Base-by-base conservation (phyloP, 2,113 vertebrate species). In the Saguinus imperator region DNA sequence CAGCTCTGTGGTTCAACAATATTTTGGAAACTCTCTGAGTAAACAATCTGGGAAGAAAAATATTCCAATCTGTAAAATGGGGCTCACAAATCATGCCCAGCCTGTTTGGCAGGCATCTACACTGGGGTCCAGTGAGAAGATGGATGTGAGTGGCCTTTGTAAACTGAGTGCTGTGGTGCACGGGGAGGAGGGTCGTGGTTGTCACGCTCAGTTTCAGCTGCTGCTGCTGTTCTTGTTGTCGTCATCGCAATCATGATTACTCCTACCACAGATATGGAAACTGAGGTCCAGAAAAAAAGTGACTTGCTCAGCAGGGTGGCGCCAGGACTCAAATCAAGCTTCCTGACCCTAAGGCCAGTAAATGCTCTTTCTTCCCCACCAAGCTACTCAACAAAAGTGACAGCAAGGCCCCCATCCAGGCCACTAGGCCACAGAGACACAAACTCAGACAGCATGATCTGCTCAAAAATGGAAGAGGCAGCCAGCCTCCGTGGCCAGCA, bases 161-260 rank as follows among this genome's bases (percentile, higher is more conserved):
- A 37, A 70, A 68, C 45, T 32, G 48, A 1, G 2, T 0, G 6
- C 18, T 6, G 0, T 35, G n/a, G 4, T 0, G 13, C 4, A 2
- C 0, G 37, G 17, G 37, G 20, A 35, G 48, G 43, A 37, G 52
- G 66, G 21, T 25, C 21, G 5, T 8, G 23, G 50, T 13, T 4
- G 8, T n/a, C 50, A 37, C 6, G 18, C 5, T 58, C 29, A 1
- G 75, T 9, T 23, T 10, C n/a, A 6, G 5, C 6, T 82, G 55
- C 66, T 17, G 1, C 25, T 25, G n/a, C 0, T 32, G 3, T 16
- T 32, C 8, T 6, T 14, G 14, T 32, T 14, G 6, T 40, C 17
- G 2, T 70, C 37, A 83, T n/a, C 84, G 85, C 80, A 43, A n/a
- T 23, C 9, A 17, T 77, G 80, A 20, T 17, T 8, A 32, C 77